phyloP scores from a whole-genome alignment of 2,888 invertebrate genomes.

The Drosophila tripunctata region DNA sequence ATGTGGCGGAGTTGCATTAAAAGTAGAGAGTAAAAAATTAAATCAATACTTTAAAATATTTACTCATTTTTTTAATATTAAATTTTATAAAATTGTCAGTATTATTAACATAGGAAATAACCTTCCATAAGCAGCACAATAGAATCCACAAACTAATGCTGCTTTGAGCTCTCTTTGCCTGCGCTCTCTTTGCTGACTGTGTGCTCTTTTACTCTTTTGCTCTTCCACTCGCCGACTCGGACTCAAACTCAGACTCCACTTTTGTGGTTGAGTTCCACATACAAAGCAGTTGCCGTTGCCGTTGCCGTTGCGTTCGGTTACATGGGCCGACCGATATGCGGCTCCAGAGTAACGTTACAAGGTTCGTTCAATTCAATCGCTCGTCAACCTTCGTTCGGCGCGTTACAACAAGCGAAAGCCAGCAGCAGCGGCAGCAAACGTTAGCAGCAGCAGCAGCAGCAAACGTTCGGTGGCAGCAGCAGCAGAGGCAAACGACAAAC shows the following conservation, averaged over 20 bases:
- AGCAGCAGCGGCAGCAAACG: slow-evolving; percentile 32
- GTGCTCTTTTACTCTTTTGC: slow-evolving; percentile 7
- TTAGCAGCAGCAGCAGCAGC: slow-evolving; percentile 5
- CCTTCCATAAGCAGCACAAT: slow-evolving; percentile 1
- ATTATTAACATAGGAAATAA: too few species aligned
- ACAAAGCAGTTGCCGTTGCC: slow-evolving; percentile 25
- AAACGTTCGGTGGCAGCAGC: slow-evolving; percentile 1
- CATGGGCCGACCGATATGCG: slow-evolving; percentile 30
- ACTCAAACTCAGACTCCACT: not conserved
- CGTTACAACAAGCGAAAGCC: slow-evolving; percentile 66
- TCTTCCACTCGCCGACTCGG: too few species aligned
- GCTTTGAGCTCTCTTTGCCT: not conserved
- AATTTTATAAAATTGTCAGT: too few species aligned
- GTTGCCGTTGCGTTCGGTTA: slow-evolving; percentile 29
- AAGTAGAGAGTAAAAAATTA: not conserved
- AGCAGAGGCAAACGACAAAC: slow-evolving; percentile 13
- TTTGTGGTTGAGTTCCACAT: slow-evolving; percentile 51
- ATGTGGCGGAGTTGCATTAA: not conserved
- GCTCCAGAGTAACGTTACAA: slow-evolving; percentile 61
- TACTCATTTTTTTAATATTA: not conserved
- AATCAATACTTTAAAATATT: not conserved
- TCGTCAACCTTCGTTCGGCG: slow-evolving; percentile 78
- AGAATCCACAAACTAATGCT: slow-evolving; percentile 32
- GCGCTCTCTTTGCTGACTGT: not conserved
- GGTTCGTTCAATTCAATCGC: slow-evolving; percentile 71